Evolutionary conservation across 2,113 vertebrate species (phyloP).

Genomic region (Lepisosteus osseus): DNA sequence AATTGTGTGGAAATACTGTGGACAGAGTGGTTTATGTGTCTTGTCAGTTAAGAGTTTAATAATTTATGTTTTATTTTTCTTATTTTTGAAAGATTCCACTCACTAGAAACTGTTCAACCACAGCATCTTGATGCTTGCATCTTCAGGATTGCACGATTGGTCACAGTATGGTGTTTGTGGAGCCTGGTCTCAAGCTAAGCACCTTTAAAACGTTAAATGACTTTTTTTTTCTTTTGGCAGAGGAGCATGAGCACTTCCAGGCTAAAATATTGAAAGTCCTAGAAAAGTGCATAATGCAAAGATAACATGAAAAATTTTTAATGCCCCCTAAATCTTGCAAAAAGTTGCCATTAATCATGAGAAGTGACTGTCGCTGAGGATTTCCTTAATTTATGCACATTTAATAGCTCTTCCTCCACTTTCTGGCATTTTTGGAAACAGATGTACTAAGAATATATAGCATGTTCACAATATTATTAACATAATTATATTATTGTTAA

Average conservation of each 20-base stretch:
- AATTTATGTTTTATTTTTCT: not conserved
- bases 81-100: not conserved
- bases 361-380: not conserved
- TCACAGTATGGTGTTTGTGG: not conserved
- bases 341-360: slow-evolving; percentile 14
- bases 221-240: not conserved
- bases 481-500: not conserved
- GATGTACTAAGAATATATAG: not conserved
- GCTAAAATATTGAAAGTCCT: not conserved
- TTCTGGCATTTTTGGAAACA: not conserved
- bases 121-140: not conserved
- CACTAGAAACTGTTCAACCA: not conserved
- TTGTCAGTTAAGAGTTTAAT: not conserved
- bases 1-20: not conserved
- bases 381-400: slow-evolving; percentile 7
- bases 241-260: not conserved
- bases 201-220: not conserved
- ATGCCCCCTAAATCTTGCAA: not conserved
- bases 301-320: not conserved
- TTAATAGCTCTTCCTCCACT: slow-evolving; percentile 7
- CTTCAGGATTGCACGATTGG: not conserved
- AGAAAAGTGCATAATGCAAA: not conserved
- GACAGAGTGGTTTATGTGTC: not conserved
- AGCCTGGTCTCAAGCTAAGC: not conserved
- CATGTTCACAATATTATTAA: slow-evolving; percentile 9